These are phyloP conservation scores for Lophotis ruficrista DNA, from an alignment of 2,113 vertebrate species.

Conservation along the genomic window DNA sequence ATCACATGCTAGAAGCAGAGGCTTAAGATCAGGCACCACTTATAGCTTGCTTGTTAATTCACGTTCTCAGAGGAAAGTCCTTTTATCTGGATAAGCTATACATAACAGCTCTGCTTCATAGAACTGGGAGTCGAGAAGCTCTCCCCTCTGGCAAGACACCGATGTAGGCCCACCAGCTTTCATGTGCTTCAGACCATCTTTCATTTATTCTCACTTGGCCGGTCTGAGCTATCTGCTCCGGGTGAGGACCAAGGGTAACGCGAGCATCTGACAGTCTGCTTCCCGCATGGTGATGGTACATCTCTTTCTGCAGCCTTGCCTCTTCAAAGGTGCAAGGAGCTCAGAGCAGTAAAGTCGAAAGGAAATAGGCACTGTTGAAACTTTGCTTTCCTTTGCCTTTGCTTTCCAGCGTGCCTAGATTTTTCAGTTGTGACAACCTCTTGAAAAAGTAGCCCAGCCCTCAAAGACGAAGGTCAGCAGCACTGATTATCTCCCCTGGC, in stretches of 20 bases:
- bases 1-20: neutral
- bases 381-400: neutral
- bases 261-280: neutral
- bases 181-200: neutral
- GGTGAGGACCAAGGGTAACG: neutral
- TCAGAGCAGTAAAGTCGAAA: neutral
- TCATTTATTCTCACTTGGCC: neutral
- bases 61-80: constrained; percentile 6
- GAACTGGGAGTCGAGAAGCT: neutral
- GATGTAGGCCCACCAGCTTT: neutral
- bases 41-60: constrained; percentile 44
- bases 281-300: neutral
- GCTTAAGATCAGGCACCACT: neutral
- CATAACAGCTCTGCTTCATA: constrained; percentile 19
- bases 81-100: constrained; percentile 47
- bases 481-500: neutral
- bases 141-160: neutral
- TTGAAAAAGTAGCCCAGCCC: neutral
- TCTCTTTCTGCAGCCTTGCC: neutral
- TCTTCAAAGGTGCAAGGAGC: neutral
- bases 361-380: neutral
- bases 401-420: neutral
- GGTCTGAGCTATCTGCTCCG: neutral
- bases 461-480: neutral
- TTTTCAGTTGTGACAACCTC: neutral